These are phyloP conservation scores for Sarcophaga peregrina DNA, from an alignment of 1,140 invertebrate species.

Conservation along the genomic window DNA sequence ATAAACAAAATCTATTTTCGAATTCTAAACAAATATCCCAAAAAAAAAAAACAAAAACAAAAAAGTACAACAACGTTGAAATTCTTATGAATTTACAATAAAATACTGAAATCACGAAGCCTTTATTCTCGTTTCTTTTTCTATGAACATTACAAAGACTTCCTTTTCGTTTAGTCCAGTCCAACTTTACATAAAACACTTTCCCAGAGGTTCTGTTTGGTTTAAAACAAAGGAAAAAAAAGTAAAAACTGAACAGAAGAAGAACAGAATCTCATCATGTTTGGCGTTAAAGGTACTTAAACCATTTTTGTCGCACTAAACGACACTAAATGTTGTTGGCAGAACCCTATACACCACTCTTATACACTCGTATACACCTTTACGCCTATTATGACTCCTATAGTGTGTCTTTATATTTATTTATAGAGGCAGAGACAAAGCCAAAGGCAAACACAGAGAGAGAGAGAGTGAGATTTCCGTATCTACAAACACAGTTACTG, in stretches of 20 bases:
- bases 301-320: constrained; percentile 41
- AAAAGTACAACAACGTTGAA: background rate
- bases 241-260: background rate
- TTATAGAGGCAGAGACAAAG: too few relatives aligned
- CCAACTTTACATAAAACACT: constrained; percentile 32
- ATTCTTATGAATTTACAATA: constrained; percentile 33
- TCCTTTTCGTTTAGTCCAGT: too few relatives aligned
- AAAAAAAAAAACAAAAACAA: too few relatives aligned
- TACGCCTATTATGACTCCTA: background rate
- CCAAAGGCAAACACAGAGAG: too few relatives aligned
- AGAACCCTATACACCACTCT: constrained; percentile 20
- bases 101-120: constrained; percentile 26
- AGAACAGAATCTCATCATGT: constrained; percentile 21
- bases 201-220: background rate
- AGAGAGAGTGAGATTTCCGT: too few relatives aligned
- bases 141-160: too few relatives aligned
- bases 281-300: constrained; percentile 40
- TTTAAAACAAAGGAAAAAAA: too few relatives aligned
- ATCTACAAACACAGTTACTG: background rate
- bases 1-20: background rate
- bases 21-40: constrained; percentile 19
- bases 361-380: background rate
- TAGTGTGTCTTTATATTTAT: background rate
- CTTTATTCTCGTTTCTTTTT: background rate
- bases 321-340: constrained; percentile 36